Conservation (phyloP, 2,797 vertebrate genomes). For the Pipistrellus pygmaeus region DNA sequence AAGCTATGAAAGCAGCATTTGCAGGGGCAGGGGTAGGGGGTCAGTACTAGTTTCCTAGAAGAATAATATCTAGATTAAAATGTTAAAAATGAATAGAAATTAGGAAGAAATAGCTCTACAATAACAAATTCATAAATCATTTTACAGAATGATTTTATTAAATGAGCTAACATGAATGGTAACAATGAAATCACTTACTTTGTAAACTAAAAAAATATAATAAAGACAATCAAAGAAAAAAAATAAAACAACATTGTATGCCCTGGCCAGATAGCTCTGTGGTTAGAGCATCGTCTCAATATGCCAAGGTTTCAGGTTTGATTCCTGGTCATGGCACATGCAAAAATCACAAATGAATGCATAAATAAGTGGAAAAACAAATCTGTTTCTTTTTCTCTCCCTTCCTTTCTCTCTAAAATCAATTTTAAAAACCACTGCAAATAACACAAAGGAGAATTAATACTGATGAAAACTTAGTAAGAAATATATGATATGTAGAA, state of each 20-base stretch:
- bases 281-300: neutral
- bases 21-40: too few relatives aligned
- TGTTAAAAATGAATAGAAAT: neutral
- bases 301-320: neutral
- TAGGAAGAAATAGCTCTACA: conserved; percentile 43
- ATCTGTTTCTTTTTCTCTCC: neutral
- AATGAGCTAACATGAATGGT: neutral
- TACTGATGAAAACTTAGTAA: neutral
- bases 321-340: neutral
- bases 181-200: conserved; percentile 17
- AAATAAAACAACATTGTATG: conserved; percentile 29
- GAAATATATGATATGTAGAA: neutral
- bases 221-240: conserved; percentile 1
- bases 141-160: conserved; percentile 25
- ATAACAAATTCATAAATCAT: conserved; percentile 7
- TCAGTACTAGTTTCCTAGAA: neutral
- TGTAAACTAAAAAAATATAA: neutral
- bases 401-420: neutral
- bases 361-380: neutral
- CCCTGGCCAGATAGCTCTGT: neutral
- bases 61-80: neutral
- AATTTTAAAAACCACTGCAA: neutral
- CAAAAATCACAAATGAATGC: neutral
- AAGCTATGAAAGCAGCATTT: neutral
- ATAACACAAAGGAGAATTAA: conserved; percentile 18